Conservation (phyloP, 1,140 invertebrate genomes). For the Bradynema listronoti region DNA sequence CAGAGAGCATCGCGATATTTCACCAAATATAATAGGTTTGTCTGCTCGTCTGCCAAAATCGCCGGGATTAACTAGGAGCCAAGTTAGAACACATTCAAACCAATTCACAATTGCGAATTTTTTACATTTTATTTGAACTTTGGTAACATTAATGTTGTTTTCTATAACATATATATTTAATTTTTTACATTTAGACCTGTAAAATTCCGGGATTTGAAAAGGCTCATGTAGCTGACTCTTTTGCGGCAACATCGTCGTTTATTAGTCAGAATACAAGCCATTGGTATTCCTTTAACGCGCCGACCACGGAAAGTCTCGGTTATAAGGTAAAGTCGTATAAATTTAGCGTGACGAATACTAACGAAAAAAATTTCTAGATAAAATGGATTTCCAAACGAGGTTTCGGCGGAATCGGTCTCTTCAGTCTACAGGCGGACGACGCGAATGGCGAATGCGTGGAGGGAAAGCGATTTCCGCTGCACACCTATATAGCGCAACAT, state of each 20-base stretch:
- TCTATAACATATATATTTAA: no score
- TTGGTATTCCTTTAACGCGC: slow-evolving; percentile 26
- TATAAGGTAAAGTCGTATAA: slow-evolving; percentile 7
- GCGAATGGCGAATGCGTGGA: slow-evolving; percentile 1
- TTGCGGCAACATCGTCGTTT: slow-evolving; percentile 4
- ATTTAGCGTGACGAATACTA: slow-evolving; percentile 4
- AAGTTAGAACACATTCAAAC: background rate
- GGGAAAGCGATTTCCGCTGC: slow-evolving; percentile 17
- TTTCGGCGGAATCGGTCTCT: slow-evolving; percentile 23
- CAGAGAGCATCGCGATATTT: no score
- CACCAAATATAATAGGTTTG: no score
- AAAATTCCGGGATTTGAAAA: background rate
- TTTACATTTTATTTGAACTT: background rate
- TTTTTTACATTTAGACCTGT: slow-evolving; percentile 6
- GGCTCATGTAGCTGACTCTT: slow-evolving; percentile 10
- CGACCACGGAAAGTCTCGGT: slow-evolving; percentile 8
- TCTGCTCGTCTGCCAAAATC: no score
- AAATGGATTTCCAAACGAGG: slow-evolving; percentile 19
- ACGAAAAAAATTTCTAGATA: slow-evolving; percentile 2
- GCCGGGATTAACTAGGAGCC: background rate
- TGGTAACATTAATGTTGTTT: no score
- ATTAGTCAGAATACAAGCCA: background rate
- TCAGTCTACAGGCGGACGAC: slow-evolving; percentile 23
- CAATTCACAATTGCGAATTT: background rate
- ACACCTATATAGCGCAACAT: background rate